Conservation (phyloP, 35 echinoderm and acorn worm genomes). For the Chiridota heheva region DNA sequence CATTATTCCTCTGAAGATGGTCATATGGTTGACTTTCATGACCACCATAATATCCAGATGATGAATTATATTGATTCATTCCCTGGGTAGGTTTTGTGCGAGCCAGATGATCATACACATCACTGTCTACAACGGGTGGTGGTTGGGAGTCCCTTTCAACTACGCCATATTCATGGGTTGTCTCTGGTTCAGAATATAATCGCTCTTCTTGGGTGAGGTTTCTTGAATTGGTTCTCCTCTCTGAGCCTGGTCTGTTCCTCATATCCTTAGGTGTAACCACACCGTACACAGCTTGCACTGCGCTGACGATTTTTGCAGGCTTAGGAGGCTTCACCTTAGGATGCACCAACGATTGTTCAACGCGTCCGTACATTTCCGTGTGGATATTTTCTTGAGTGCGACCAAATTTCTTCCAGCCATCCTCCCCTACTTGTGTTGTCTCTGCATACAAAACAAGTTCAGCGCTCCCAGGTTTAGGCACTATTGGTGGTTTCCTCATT, state of each 20-base stretch:
- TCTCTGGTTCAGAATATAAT: background rate
- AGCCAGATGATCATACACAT: conserved; percentile 53
- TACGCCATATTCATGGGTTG: background rate
- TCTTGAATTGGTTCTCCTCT: background rate
- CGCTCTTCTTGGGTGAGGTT: conserved; percentile 12
- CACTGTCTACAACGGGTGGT: background rate
- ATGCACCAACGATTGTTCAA: conserved; percentile 4
- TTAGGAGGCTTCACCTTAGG: background rate
- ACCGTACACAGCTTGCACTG: background rate
- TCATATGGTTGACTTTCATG: too few species aligned
- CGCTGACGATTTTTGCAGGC: background rate
- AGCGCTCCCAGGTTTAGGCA: background rate
- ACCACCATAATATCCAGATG: too few species aligned
- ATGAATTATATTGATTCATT: too few species aligned
- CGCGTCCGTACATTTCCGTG: conserved; percentile 40
- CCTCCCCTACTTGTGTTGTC: conserved; percentile 11
- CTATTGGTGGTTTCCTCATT: background rate
- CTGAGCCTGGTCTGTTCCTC: background rate
- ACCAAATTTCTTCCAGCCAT: conserved; percentile 57
- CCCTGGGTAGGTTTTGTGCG: too few species aligned
- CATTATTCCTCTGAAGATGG: too few species aligned
- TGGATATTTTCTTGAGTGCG: conserved; percentile 54
- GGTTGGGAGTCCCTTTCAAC: background rate
- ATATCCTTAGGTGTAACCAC: conserved; percentile 7
- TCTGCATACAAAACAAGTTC: conserved; percentile 16